Conservation (phyloP, 2,113 vertebrate species). For the Kryptolebias marmoratus region DNA sequence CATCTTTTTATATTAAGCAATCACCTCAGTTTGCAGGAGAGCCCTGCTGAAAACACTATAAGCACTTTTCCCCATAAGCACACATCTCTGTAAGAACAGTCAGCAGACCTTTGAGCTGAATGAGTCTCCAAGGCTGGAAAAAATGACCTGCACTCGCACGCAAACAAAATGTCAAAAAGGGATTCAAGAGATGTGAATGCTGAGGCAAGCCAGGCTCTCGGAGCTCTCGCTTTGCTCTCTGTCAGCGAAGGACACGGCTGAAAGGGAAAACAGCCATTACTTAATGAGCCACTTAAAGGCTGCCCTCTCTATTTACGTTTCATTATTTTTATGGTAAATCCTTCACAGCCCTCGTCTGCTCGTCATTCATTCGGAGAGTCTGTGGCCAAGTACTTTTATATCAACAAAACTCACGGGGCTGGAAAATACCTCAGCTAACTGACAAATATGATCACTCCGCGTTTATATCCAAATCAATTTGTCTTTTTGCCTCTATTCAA, state of each 20-base stretch:
- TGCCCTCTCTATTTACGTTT: constrained; percentile 70
- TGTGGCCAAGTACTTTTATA: constrained; percentile 44
- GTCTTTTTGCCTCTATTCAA: constrained; percentile 17
- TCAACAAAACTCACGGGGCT: constrained; percentile 48
- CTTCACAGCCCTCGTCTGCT: constrained; percentile 50
- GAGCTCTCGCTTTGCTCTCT: constrained; percentile 47
- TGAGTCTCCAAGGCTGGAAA: constrained; percentile 40
- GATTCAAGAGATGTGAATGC: constrained; percentile 55
- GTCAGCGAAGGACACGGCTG: constrained; percentile 55
- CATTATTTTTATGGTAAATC: constrained; percentile 77
- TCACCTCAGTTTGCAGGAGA: constrained; percentile 16
- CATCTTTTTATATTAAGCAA: not conserved
- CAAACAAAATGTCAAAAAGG: constrained; percentile 61
- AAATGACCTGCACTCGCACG: constrained; percentile 42
- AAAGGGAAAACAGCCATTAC: constrained; percentile 75
- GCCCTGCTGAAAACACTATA: constrained; percentile 21
- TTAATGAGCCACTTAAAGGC: constrained; percentile 75
- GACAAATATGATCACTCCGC: constrained; percentile 46
- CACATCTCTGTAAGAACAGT: constrained; percentile 28
- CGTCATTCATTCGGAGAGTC: constrained; percentile 42
- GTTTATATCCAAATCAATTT: constrained; percentile 24
- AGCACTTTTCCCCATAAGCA: not conserved
- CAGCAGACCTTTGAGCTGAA: constrained; percentile 29
- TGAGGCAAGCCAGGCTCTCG: constrained; percentile 57
- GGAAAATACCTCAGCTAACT: constrained; percentile 53